Evolutionary conservation across 2,113 vertebrate genomes (phyloP), one percentile per base, ranked within the genome.

Genomic region (Phyllostomus discolor): DNA sequence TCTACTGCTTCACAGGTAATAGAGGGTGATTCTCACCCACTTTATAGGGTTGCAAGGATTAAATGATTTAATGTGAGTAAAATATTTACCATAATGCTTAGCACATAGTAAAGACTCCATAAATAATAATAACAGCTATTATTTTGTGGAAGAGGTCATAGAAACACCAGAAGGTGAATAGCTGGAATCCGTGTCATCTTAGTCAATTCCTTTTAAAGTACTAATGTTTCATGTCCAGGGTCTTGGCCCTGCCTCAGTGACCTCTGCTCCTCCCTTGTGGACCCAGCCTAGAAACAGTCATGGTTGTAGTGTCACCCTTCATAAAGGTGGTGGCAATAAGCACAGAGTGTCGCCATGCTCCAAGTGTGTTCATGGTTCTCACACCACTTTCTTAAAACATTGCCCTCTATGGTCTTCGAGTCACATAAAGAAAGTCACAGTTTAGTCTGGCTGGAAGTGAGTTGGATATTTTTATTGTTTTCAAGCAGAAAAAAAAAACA

Each of bases 381-480:
- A 12, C 33, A 46, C 14, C 10, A 5, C 16, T 76, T 35, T 28
- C 48, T 64, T 11, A n/a, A 50, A 38, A 57, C 9, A n/a, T 48
- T 87, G 16, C 22, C 22, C 5, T 41, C 35, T 33, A 31, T 38
- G 41, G 10, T 92, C 31, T 76, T 59, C 8, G n/a, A 79, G 22
- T 64, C 59, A 70, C 24, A 43, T 50, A 38, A 75, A 79, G 83
- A 94, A 87, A 79, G n/a, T 84, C 5, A 28, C 17, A 93, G 10
- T n/a, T 54, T 26, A 72, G 17, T 31, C 41, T 82, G 67, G 22
- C 1, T 35, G 72, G 41, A 86, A 87, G n/a, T 46, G 33, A 72
- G 17, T 48, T 52, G 43, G 83, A 15, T 54, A 41, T 75, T 93
- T 95, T 85, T 83, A 41, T n/a, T 91, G n/a, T 86, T 94, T 94